These are phyloP conservation scores for Chaetodon trifasciatus DNA, from an alignment of 2,797 vertebrate genomes.

Conservation along the genomic window DNA sequence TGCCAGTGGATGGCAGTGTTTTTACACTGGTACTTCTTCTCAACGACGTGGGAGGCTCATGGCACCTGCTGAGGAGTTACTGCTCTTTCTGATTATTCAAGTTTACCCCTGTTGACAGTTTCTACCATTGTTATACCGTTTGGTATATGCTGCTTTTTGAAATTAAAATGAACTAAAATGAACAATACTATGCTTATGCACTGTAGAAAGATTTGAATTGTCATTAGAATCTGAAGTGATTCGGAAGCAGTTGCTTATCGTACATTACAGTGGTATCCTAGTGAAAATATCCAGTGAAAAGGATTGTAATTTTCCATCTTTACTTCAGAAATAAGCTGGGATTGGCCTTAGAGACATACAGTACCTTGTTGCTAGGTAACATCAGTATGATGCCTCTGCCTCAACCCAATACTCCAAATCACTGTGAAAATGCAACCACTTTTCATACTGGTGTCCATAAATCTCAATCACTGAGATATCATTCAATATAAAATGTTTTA, in stretches of 20 bases:
- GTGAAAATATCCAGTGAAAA: background rate
- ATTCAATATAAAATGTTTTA: background rate
- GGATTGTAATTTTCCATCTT: conserved; percentile 41
- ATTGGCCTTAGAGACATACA: conserved; percentile 68
- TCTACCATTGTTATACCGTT: background rate
- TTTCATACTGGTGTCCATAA: conserved; percentile 40
- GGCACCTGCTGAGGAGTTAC: conserved; percentile 8
- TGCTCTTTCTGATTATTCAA: conserved; percentile 7
- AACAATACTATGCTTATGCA: background rate
- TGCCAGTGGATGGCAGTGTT: conserved; percentile 75
- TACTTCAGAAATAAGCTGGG: conserved; percentile 47
- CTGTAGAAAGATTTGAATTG: background rate
- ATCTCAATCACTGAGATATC: conserved; percentile 4
- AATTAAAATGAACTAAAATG: too few species aligned
- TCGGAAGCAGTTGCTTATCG: background rate
- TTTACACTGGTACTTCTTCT: conserved; percentile 25
- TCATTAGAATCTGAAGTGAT: background rate
- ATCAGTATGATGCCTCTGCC: conserved; percentile 66
- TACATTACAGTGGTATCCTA: background rate
- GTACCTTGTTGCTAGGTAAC: conserved; percentile 87
- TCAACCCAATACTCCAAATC: conserved; percentile 47
- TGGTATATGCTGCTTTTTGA: background rate
- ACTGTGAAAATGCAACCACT: conserved; percentile 41
- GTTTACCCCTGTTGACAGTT: background rate
- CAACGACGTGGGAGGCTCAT: background rate